These are phyloP conservation scores for Lycaena phlaeas DNA, from an alignment of 2,888 invertebrate species.

Conservation along the genomic window DNA sequence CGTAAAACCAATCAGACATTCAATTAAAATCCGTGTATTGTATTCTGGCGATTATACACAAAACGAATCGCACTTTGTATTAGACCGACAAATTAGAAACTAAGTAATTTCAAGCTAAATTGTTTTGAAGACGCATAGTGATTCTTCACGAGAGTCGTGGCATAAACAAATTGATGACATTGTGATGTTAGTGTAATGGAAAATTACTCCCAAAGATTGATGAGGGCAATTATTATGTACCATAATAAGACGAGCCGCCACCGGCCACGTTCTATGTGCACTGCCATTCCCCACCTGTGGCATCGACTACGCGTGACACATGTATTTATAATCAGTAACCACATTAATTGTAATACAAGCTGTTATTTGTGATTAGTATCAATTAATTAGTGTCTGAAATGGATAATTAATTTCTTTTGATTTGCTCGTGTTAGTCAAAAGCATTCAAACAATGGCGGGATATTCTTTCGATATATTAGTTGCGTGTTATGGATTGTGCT, in stretches of 20 bases:
- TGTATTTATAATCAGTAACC: not conserved
- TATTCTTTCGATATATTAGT: not conserved
- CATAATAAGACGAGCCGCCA: not conserved
- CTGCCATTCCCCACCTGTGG: not conserved
- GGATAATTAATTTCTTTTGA: conserved; percentile 1
- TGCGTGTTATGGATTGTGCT: too few relatives aligned
- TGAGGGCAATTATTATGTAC: not conserved
- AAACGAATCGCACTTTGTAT: too few relatives aligned
- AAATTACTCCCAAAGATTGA: conserved; percentile 3
- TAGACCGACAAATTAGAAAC: too few relatives aligned
- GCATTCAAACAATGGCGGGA: not conserved
- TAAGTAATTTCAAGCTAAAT: too few relatives aligned
- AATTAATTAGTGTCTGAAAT: not conserved
- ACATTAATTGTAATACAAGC: not conserved
- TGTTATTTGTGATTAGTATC: not conserved
- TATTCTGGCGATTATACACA: too few relatives aligned
- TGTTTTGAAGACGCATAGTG: too few relatives aligned
- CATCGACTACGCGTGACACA: not conserved
- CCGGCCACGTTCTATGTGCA: not conserved
- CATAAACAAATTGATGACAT: conserved; percentile 6
- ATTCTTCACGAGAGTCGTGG: too few relatives aligned
- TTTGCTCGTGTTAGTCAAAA: not conserved
- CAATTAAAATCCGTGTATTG: too few relatives aligned
- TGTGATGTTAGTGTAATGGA: conserved; percentile 6
- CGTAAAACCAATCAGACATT: too few relatives aligned